phyloP scores from a whole-genome alignment of 2,113 vertebrate genomes.

The Struthio camelus region DNA sequence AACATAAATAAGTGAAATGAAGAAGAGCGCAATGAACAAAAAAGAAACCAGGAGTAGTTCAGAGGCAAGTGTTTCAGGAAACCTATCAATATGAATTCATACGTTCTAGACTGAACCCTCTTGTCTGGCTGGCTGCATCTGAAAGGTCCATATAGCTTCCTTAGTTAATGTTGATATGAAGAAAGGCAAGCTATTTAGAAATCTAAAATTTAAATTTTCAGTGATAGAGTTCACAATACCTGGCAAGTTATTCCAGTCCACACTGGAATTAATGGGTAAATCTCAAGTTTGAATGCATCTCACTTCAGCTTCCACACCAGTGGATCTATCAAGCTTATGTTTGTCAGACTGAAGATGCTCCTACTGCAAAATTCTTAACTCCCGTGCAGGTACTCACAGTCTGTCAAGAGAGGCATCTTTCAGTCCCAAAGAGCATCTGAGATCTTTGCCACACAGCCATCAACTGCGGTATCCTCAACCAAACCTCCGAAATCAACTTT shows the following conservation, averaged over 20 bases:
- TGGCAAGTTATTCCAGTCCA: background rate
- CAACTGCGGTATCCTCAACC: background rate
- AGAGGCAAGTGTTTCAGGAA: background rate
- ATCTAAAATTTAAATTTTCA: background rate
- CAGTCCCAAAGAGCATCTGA: background rate
- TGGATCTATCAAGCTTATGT: background rate
- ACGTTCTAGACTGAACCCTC: background rate
- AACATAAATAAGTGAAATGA: background rate
- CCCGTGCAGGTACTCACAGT: background rate
- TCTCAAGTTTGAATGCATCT: background rate
- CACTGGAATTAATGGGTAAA: background rate
- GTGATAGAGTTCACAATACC: background rate
- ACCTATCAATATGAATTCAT: background rate
- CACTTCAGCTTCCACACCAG: background rate
- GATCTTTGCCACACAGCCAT: background rate
- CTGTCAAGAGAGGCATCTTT: background rate
- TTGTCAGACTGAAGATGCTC: background rate
- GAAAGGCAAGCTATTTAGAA: background rate
- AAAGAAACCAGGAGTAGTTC: background rate
- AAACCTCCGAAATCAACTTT: background rate
- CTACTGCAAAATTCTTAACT: background rate
- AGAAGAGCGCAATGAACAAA: background rate
- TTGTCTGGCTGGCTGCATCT: background rate
- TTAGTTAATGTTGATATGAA: background rate
- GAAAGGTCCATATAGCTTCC: background rate